Percentiles rank a stretch among this genome's conserved stretches.
Evolutionary conservation across 2,797 vertebrate genomes (phyloP).

Genomic region (Pseudochirops cupreus): DNA sequence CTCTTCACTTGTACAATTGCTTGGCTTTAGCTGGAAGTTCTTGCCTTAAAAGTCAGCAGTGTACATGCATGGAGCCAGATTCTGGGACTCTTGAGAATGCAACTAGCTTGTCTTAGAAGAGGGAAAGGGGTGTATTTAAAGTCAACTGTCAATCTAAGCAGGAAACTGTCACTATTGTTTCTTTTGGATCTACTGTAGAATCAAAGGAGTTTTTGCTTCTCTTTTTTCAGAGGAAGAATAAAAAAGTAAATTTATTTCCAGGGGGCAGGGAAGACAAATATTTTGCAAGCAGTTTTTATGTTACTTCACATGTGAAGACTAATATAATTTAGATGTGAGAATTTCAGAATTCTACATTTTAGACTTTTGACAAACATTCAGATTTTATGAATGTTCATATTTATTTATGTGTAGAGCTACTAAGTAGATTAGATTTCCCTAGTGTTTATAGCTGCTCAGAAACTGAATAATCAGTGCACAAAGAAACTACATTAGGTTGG

Average conservation of each 20-base stretch:
- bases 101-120: slow-evolving; percentile 18
- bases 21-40: slow-evolving; percentile 47
- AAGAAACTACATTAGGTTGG: slow-evolving; percentile 53
- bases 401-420: slow-evolving; percentile 62
- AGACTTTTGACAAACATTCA: slow-evolving; percentile 16
- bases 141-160: slow-evolving; percentile 45
- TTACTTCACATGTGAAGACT: slow-evolving; percentile 30
- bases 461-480: slow-evolving; percentile 60
- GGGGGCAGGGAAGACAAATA: slow-evolving; percentile 41
- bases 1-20: slow-evolving; percentile 57
- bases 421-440: slow-evolving; percentile 65
- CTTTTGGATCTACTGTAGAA: slow-evolving; percentile 54
- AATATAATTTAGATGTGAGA: slow-evolving; percentile 41
- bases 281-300: slow-evolving; percentile 32
- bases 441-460: slow-evolving; percentile 54
- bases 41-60: slow-evolving; percentile 36
- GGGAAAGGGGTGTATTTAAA: background rate
- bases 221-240: slow-evolving; percentile 29
- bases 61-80: slow-evolving; percentile 7
- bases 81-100: slow-evolving; percentile 56
- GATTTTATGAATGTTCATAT: slow-evolving; percentile 59
- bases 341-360: slow-evolving; percentile 30
- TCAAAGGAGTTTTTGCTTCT: slow-evolving; percentile 30
- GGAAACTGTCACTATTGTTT: slow-evolving; percentile 58
- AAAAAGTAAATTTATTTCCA: slow-evolving; percentile 40